phyloP scores from a whole-genome alignment of 1,140 invertebrate genomes.

The Trinorchestia longiramus region DNA sequence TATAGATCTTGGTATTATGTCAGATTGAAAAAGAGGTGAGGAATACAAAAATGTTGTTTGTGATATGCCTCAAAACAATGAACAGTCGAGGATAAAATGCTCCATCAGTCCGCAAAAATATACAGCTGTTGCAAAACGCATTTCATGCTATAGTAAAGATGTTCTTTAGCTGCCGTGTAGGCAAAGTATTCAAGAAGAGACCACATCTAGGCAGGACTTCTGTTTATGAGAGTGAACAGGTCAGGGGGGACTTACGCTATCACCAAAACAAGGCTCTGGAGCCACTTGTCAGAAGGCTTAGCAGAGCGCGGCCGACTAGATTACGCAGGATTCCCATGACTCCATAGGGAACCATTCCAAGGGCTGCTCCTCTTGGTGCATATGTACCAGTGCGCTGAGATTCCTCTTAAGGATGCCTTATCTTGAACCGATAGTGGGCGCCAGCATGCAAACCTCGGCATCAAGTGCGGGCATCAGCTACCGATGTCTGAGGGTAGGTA shows the following conservation, averaged over 20 bases:
- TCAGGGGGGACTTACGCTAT: neutral
- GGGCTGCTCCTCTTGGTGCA: neutral
- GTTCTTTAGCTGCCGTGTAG: neutral
- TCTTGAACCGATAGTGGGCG: neutral
- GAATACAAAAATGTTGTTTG: too few species aligned
- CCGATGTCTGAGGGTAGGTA: neutral
- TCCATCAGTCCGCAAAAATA: too few species aligned
- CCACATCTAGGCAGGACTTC: neutral
- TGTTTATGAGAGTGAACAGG: neutral
- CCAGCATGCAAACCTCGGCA: neutral
- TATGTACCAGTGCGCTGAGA: neutral
- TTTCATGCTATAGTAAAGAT: neutral
- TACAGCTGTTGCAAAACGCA: too few species aligned
- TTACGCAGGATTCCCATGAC: constrained; percentile 50
- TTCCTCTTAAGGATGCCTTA: neutral
- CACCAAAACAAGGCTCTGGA: constrained; percentile 30
- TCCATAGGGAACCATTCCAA: constrained; percentile 33
- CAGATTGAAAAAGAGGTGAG: too few species aligned
- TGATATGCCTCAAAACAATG: too few species aligned
- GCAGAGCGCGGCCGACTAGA: constrained; percentile 22
- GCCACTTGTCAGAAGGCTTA: constrained; percentile 9
- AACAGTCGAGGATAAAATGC: too few species aligned
- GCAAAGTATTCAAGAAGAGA: neutral
- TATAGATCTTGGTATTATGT: too few species aligned
- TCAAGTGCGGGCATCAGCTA: constrained; percentile 16